Percentiles rank a stretch among this genome's conserved stretches.
These are phyloP conservation scores for Athripsodes cinereus DNA, from an alignment of 2,888 invertebrate species.

Conservation along the genomic window DNA sequence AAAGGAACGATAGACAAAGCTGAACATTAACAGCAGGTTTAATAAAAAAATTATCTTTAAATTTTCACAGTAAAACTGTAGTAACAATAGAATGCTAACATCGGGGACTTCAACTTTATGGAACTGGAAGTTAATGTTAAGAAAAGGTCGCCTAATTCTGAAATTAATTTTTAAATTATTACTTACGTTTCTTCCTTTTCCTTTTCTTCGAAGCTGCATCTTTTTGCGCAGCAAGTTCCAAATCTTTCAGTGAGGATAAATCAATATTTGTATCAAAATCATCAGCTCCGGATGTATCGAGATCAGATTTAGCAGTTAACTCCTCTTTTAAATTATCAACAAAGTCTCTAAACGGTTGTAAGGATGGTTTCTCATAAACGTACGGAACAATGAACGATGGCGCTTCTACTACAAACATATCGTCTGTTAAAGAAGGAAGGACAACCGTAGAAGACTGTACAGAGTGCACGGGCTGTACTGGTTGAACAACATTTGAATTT, in stretches of 20 bases:
- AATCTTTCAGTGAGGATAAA: slow-evolving; percentile 29
- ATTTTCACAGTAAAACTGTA: too few relatives aligned
- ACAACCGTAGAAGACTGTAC: slow-evolving; percentile 42
- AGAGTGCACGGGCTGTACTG: slow-evolving; percentile 35
- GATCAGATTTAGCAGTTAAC: slow-evolving; percentile 34
- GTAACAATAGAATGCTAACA: too few relatives aligned
- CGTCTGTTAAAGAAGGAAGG: slow-evolving; percentile 79
- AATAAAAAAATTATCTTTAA: too few relatives aligned
- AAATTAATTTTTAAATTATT: too few relatives aligned
- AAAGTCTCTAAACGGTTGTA: slow-evolving; percentile 69
- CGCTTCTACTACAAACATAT: slow-evolving; percentile 89
- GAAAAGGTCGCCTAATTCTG: too few relatives aligned
- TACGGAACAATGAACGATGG: slow-evolving; percentile 92
- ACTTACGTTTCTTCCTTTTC: not conserved
- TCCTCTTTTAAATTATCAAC: slow-evolving; percentile 58
- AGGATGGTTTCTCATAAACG: slow-evolving; percentile 84
- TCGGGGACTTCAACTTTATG: too few relatives aligned
- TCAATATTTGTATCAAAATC: not conserved
- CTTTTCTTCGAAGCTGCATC: slow-evolving; percentile 28
- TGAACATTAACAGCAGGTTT: too few relatives aligned
- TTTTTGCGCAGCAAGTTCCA: slow-evolving; percentile 33
- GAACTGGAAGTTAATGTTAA: too few relatives aligned
- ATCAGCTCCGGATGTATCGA: not conserved
- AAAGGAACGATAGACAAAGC: too few relatives aligned
- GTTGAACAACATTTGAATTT: slow-evolving; percentile 34